phyloP scores from a whole-genome alignment of 1,140 invertebrate species.

The Orchestia grillus region DNA sequence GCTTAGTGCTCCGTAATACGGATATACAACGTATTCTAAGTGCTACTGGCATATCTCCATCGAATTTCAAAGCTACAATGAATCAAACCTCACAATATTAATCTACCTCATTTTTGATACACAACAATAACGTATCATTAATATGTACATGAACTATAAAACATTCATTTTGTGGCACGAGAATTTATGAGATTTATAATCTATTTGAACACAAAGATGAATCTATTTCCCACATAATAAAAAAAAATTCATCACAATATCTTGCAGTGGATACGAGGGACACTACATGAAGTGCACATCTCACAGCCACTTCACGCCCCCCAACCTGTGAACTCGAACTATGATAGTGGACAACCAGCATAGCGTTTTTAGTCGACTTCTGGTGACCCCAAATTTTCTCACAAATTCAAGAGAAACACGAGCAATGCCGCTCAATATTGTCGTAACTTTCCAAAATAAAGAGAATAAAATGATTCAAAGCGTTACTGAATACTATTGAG shows the following conservation, averaged over 20 bases:
- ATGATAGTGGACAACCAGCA: neutral
- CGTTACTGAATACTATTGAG: too few species aligned
- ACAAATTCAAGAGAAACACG: neutral
- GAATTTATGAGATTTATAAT: too few species aligned
- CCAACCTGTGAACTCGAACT: too few species aligned
- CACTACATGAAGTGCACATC: neutral
- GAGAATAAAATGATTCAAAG: neutral
- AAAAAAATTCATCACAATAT: neutral
- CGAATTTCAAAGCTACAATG: too few species aligned
- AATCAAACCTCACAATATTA: too few species aligned
- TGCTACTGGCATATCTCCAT: neutral
- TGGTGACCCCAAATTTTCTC: neutral
- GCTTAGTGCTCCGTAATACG: neutral
- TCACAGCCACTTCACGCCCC: neutral
- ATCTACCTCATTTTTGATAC: too few species aligned
- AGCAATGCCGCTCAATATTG: neutral
- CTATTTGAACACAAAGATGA: too few species aligned
- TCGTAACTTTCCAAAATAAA: neutral
- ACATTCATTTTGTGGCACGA: too few species aligned
- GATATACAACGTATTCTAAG: neutral
- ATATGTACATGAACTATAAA: too few species aligned
- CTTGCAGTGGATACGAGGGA: neutral
- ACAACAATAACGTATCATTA: too few species aligned
- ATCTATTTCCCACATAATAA: too few species aligned
- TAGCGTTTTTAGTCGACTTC: neutral